Evolutionary conservation across 2,113 vertebrate genomes (phyloP).

Genomic region (Lipophrys pholis): DNA sequence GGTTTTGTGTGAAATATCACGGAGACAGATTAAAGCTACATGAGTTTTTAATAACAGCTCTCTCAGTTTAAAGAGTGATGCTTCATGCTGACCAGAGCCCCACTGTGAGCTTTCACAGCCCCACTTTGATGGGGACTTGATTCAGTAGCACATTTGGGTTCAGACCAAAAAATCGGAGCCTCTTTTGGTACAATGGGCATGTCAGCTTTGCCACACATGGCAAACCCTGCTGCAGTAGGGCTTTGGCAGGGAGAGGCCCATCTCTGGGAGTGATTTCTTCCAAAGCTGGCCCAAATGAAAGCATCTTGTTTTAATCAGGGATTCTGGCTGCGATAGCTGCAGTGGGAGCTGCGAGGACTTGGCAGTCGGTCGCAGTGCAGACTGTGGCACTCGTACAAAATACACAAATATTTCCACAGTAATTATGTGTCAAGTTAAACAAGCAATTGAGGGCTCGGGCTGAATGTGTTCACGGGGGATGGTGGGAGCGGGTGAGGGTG

Average conservation of each 20-base stretch:
- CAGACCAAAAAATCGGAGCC: conserved; percentile 33
- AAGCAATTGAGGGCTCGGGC: conserved; percentile 83
- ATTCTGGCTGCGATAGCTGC: conserved; percentile 82
- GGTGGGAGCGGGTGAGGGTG: conserved; percentile 19
- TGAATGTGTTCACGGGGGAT: conserved; percentile 74
- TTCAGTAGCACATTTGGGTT: conserved; percentile 75
- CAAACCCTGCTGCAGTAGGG: conserved; percentile 67
- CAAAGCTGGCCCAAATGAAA: conserved; percentile 83
- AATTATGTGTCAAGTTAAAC: conserved; percentile 89
- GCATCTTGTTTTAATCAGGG: conserved; percentile 88
- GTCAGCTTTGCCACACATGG: conserved; percentile 76
- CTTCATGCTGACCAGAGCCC: conserved; percentile 62
- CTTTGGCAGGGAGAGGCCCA: conserved; percentile 79
- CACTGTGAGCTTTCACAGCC: conserved; percentile 54
- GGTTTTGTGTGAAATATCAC: conserved; percentile 57
- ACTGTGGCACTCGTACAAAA: conserved; percentile 85
- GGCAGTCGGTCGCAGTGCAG: conserved; percentile 79
- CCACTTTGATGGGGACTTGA: conserved; percentile 66
- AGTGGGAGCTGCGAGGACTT: conserved; percentile 83
- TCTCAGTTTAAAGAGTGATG: conserved; percentile 46
- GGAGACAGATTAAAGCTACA: conserved; percentile 56
- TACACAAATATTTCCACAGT: conserved; percentile 88
- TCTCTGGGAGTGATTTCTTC: conserved; percentile 85
- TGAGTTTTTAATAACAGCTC: conserved; percentile 70
- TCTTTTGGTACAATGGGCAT: conserved; percentile 72